Evolutionary conservation across 2,113 vertebrate species (phyloP), one percentile per base, ranked within the genome.

Genomic region (western clawed frog (Xenopus tropicalis)): DNA sequence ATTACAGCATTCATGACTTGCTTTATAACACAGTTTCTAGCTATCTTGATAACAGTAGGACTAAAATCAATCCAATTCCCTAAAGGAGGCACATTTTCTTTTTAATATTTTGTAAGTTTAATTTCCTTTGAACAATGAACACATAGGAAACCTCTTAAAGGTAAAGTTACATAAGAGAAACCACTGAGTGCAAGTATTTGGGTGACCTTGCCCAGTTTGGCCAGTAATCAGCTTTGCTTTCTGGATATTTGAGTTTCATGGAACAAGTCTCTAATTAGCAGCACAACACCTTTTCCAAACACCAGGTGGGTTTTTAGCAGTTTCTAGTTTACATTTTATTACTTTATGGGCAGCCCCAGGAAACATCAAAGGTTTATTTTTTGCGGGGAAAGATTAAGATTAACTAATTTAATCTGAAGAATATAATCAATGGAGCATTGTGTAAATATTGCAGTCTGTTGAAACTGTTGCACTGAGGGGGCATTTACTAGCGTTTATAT

Each of bases 251-350:
- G 61, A 56, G 61, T 64, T 72, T 72, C 51, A 22, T 17, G 13
- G 20, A 20, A 11, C 29, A 65, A 21, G 24, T n/a, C 16, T 24
- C 14, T 46, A 13, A 52, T 48, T 24, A n/a, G 56, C 21, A 72
- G 51, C 14, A 19, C 51, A 66, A 13, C 61, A 66, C 51, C 52
- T 66, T 66, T 48, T 21, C 20, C 51, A 72, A 56, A 72, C 63
- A 57, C 58, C 37, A 24, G 51, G 54, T 19, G 17, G 52, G 25
- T 24, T 13, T 51, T 19, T 46, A 3, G 5, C 25, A 17, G 4
- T 48, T 59, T 61, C 57, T 48, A 25, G 23, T 61, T 61, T 52
- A 51, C 59, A 52, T 72, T 72, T 72, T 72, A 72, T 72, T 62
- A 42, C 52, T 65, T 72, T 72, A 72, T 64, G 51, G 25, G 17